Evolutionary conservation across 2,888 invertebrate species (phyloP), one percentile per base, ranked within the genome.

Genomic region (Zaprionus lineosus): DNA sequence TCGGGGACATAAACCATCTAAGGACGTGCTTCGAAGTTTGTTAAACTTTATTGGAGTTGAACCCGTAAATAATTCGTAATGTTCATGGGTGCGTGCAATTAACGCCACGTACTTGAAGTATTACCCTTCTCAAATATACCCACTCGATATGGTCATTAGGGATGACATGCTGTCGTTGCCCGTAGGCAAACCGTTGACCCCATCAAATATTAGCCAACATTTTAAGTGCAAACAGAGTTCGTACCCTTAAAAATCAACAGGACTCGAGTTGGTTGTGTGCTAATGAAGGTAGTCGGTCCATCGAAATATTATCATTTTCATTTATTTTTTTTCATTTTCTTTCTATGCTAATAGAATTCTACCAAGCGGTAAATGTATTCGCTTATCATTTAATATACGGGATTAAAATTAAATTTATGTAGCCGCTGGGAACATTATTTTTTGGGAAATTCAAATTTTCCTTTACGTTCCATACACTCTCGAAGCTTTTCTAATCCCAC

Each of bases 391-490:
- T n/a, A n/a, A n/a, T n/a, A n/a, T n/a, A n/a, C n/a, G n/a, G n/a
- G n/a, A n/a, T n/a, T n/a, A n/a, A n/a, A n/a, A n/a, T n/a, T n/a
- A n/a, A n/a, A n/a, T n/a, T n/a, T n/a, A n/a, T n/a, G n/a, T n/a
- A n/a, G n/a, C n/a, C n/a, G n/a, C n/a, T n/a, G n/a, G n/a, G n/a
- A n/a, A n/a, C n/a, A n/a, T n/a, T 34, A n/a, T 3, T 34, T 43
- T 5, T 26, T 41, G 1, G 89, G 84, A 70, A 88, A 88, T 52
- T 88, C 59, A 52, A 89, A 89, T 55, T 87, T 75, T 2, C 88
- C 89, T 47, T 74, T 59, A 29, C 59, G 56, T 53, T 87, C 84
- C 4, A 89, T 53, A 11, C 72, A 61, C 2, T 36, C 33, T 8
- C 77, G 78, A 9, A 90, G 68, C 47, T 86, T 86, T 9, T 84